Evolutionary conservation across 2,113 vertebrate species (phyloP).

Genomic region (Vombatus ursinus): DNA sequence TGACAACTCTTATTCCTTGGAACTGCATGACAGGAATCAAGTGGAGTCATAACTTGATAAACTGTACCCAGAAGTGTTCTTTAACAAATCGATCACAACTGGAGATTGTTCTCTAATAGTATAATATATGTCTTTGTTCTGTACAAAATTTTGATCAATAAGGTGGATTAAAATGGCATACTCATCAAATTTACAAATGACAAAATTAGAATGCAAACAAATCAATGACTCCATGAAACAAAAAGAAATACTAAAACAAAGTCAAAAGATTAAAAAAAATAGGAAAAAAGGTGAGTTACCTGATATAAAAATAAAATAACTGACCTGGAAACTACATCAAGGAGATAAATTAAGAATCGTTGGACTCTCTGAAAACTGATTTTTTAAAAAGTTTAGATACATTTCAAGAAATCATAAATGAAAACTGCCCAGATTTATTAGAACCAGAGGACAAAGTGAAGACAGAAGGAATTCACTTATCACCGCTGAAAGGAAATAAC

Average conservation of each 20-base stretch:
- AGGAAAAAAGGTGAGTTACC: background rate
- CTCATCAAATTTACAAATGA: background rate
- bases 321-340: background rate
- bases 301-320: background rate
- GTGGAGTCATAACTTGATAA: background rate
- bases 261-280: background rate
- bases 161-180: background rate
- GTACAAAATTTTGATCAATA: background rate
- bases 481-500: background rate
- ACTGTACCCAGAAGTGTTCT: background rate
- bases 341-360: background rate
- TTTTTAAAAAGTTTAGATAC: background rate
- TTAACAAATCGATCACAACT: background rate
- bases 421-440: background rate
- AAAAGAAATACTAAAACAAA: background rate
- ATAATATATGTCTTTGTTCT: background rate
- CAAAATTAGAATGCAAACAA: background rate
- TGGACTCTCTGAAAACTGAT: background rate
- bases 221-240: background rate
- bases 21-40: constrained; percentile 1
- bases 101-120: background rate
- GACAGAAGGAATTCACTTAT: background rate
- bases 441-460: background rate
- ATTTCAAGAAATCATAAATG: background rate
- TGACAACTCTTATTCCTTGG: background rate